Conservation (phyloP, 1,140 invertebrate genomes). For the Musca domestica region DNA sequence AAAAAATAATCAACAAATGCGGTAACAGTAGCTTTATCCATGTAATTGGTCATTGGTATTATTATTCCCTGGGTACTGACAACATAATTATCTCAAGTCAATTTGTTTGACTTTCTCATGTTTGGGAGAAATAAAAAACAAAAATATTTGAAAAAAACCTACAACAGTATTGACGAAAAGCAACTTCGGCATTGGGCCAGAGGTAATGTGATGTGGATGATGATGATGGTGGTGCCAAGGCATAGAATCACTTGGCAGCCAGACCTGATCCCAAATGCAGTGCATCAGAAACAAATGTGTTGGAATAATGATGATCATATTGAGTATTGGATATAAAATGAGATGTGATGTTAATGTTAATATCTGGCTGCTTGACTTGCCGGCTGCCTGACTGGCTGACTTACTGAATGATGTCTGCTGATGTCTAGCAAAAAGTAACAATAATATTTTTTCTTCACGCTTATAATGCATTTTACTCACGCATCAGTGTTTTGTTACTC, state of each 20-base stretch:
- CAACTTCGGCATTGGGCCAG: background rate
- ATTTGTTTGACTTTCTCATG: background rate
- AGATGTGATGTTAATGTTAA: conserved; percentile 15
- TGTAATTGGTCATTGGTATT: background rate
- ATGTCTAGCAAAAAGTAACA: background rate
- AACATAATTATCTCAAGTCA: conserved; percentile 17
- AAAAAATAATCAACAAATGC: background rate
- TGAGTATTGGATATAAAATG: background rate
- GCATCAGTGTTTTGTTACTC: conserved; percentile 16
- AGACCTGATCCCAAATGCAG: background rate
- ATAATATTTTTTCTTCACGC: conserved; percentile 12
- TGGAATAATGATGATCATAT: background rate
- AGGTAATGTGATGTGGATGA: background rate
- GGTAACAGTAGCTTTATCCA: background rate
- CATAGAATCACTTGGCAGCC: background rate
- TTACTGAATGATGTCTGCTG: no score
- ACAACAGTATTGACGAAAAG: no score
- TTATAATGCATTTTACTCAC: conserved; percentile 23
- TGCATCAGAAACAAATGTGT: no score
- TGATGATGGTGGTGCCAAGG: background rate
- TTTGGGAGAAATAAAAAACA: background rate
- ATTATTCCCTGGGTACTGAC: conserved; percentile 5
- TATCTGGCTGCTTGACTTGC: background rate
- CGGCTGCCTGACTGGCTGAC: no score
- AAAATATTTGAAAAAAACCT: no score